A percentile compares a stretch with the other conserved stretches of the same genome.
phyloP scores from a whole-genome alignment of 2,888 invertebrate species.

The Sphaeridia pumilis region DNA sequence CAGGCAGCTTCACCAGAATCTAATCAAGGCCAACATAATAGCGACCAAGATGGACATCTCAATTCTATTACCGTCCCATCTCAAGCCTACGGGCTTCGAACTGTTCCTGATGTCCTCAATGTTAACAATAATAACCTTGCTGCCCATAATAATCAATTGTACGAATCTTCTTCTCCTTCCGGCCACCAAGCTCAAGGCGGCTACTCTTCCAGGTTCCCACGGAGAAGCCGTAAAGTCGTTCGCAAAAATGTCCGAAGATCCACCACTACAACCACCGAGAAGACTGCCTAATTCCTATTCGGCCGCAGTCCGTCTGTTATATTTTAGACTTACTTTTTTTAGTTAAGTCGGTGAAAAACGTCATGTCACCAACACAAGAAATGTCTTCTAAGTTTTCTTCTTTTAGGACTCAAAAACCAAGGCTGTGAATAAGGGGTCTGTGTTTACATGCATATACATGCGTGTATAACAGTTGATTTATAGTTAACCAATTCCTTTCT shows the following conservation, averaged over 20 bases:
- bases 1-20: neutral
- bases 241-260: neutral
- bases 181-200: neutral
- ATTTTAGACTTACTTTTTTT: too few relatives aligned
- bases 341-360: too few relatives aligned
- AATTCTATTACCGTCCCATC: neutral
- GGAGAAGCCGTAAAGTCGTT: neutral
- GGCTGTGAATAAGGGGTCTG: too few relatives aligned
- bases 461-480: too few relatives aligned
- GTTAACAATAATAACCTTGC: neutral
- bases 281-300: neutral
- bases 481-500: too few relatives aligned
- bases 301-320: too few relatives aligned
- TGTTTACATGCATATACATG: too few relatives aligned
- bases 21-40: slow-evolving; percentile 3
- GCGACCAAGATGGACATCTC: neutral
- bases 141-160: neutral
- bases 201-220: neutral
- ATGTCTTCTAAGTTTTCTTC: too few relatives aligned
- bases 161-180: neutral
- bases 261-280: neutral
- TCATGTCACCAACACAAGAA: too few relatives aligned
- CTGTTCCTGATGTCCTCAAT: neutral
- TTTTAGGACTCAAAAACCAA: too few relatives aligned
- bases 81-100: neutral